A percentile compares a stretch with the other conserved stretches of the same genome.
Evolutionary conservation across 2,113 vertebrate genomes (phyloP).

Genomic region (Cyanoramphus novaezelandiae): DNA sequence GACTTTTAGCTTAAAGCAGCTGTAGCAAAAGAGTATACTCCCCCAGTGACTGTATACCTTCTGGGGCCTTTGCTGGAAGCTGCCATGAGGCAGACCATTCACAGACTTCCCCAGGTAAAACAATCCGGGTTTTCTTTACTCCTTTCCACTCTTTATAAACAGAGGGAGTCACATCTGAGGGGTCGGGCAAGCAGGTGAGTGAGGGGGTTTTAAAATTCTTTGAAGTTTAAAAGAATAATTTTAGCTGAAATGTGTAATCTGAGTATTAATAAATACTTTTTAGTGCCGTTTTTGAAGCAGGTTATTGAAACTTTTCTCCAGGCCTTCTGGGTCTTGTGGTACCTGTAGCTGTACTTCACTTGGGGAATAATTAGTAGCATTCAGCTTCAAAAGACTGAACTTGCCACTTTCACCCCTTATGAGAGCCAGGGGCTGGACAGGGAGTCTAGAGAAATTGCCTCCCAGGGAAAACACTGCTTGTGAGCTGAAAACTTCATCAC

Average conservation of each 20-base stretch:
- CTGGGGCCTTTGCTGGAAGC: neutral
- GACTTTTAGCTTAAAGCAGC: neutral
- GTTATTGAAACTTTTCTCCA: neutral
- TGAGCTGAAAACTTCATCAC: neutral
- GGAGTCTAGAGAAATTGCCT: neutral
- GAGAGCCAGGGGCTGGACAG: neutral
- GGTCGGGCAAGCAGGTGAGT: rapidly evolving
- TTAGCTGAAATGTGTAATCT: neutral
- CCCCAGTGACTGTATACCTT: neutral
- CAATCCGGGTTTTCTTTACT: neutral
- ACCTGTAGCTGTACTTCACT: neutral
- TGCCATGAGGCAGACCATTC: rapidly evolving
- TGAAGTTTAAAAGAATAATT: neutral
- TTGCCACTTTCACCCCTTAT: neutral
- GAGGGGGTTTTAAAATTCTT: neutral
- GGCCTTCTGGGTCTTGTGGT: neutral
- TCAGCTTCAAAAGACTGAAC: conserved; percentile 4
- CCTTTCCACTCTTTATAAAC: neutral
- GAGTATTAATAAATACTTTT: neutral
- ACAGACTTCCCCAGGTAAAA: neutral
- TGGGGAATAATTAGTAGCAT: conserved; percentile 26
- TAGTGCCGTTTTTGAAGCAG: neutral
- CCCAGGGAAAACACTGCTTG: neutral
- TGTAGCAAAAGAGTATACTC: rapidly evolving
- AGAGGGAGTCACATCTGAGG: neutral